phyloP scores from a whole-genome alignment of 2,797 vertebrate genomes.

The Sebastes kiyomatsui region DNA sequence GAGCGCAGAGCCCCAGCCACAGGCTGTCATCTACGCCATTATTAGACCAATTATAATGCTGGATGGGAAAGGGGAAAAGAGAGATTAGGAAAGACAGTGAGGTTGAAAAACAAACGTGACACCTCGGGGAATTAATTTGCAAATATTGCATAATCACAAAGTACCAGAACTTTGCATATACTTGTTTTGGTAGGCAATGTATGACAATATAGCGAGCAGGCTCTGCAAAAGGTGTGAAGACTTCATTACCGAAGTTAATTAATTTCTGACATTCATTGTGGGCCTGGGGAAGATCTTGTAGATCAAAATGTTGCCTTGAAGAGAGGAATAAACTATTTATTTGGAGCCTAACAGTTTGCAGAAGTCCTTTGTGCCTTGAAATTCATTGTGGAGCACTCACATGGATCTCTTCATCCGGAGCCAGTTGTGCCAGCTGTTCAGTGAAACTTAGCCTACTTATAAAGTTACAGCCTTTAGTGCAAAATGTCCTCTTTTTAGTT shows the following conservation, averaged over 20 bases:
- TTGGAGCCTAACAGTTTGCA: background rate
- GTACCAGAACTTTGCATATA: slow-evolving; percentile 15
- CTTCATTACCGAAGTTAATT: slow-evolving; percentile 7
- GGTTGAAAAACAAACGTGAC: slow-evolving; percentile 35
- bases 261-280: slow-evolving; percentile 9
- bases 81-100: slow-evolving; percentile 22
- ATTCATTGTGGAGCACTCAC: background rate
- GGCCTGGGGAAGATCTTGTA: background rate
- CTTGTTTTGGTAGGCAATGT: background rate
- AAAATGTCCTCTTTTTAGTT: background rate
- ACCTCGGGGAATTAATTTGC: slow-evolving; percentile 35
- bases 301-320: background rate
- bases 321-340: background rate
- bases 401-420: slow-evolving; percentile 1
- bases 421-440: background rate
- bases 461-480: background rate
- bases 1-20: slow-evolving; percentile 14
- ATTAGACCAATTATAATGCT: slow-evolving; percentile 61
- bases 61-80: slow-evolving; percentile 4
- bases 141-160: slow-evolving; percentile 20
- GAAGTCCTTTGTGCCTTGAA: background rate
- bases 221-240: background rate
- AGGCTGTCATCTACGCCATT: slow-evolving; percentile 29
- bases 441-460: background rate
- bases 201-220: background rate